phyloP scores from a whole-genome alignment of 2,797 vertebrate genomes.

The Aselliscus stoliczkanus region DNA sequence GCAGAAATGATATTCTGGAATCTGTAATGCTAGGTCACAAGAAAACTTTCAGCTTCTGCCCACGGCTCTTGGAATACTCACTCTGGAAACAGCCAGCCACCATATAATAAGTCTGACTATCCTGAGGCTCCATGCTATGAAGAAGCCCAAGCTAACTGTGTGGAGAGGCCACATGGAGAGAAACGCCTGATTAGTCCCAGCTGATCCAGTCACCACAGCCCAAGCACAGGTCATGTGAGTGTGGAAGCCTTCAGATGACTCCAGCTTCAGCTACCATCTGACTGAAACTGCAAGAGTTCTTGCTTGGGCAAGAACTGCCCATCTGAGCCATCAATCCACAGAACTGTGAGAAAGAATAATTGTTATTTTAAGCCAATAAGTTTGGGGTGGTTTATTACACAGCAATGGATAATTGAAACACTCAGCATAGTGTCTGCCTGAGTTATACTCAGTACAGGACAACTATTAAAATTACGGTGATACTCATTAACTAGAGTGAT shows the following conservation, averaged over 20 bases:
- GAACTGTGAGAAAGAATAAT: neutral
- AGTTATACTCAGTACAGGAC: neutral
- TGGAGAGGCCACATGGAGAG: neutral
- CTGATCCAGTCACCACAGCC: neutral
- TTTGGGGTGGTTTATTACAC: neutral
- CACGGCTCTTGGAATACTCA: neutral
- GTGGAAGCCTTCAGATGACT: neutral
- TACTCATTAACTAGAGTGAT: neutral
- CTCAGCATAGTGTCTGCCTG: neutral
- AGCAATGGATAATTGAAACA: neutral
- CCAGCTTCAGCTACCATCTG: neutral
- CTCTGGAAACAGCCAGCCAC: neutral
- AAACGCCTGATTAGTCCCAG: neutral
- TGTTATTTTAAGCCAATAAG: neutral
- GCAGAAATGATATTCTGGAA: neutral
- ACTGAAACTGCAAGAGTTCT: neutral
- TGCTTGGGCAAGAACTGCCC: neutral
- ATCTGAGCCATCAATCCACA: no score
- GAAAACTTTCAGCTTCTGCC: neutral
- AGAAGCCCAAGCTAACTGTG: neutral
- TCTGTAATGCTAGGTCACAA: neutral
- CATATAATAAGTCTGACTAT: neutral
- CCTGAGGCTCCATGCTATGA: neutral
- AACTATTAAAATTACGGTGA: neutral
- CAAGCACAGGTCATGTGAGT: neutral